These are phyloP conservation scores for Oryzias curvinotus DNA, from an alignment of 2,113 vertebrate genomes.

Conservation along the genomic window DNA sequence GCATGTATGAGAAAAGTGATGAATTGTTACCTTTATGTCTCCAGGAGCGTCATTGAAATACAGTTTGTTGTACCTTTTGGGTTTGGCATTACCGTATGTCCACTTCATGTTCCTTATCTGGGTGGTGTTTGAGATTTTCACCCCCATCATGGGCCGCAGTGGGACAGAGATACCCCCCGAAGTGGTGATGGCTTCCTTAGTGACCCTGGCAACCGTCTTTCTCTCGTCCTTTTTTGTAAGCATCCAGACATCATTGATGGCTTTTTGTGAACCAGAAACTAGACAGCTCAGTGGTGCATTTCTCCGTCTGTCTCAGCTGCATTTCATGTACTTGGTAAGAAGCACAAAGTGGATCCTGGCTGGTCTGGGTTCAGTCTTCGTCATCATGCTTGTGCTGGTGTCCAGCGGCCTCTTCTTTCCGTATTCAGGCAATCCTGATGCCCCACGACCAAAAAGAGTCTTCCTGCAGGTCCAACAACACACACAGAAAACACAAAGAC, in stretches of 20 bases:
- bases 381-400: conserved; percentile 83
- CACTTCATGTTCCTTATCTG: conserved; percentile 93
- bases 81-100: conserved; percentile 88
- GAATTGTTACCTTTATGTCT: neutral
- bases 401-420: conserved; percentile 90
- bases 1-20: neutral
- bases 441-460: conserved; percentile 90
- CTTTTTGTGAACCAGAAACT: too few species aligned
- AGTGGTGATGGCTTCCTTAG: conserved; percentile 84
- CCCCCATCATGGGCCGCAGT: conserved; percentile 93
- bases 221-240: conserved; percentile 95
- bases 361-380: conserved; percentile 78
- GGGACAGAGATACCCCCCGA: conserved; percentile 94
- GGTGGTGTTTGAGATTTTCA: conserved; percentile 96
- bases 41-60: conserved; percentile 87
- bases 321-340: conserved; percentile 88
- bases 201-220: conserved; percentile 82
- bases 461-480: conserved; percentile 86
- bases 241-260: neutral
- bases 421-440: conserved; percentile 80
- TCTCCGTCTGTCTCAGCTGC: conserved; percentile 79
- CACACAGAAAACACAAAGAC: conserved; percentile 5
- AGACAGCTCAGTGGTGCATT: neutral
- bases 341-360: conserved; percentile 86
- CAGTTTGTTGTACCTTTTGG: conserved; percentile 83